phyloP scores from a whole-genome alignment of 2,113 vertebrate species.

The Ictalurus punctatus region DNA sequence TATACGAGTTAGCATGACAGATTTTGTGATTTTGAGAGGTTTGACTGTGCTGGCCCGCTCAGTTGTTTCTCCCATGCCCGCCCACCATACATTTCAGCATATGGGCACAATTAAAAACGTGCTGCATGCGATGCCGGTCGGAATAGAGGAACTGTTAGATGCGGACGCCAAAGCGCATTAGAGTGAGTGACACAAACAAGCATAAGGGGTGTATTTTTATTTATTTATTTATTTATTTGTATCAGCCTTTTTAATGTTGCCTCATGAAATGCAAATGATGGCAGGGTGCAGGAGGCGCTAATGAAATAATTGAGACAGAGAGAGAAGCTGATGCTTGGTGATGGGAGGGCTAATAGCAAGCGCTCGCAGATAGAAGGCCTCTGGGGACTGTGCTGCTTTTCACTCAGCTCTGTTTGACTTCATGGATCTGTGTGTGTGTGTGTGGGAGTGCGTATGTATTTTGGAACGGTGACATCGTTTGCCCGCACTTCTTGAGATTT shows the following conservation, averaged over 20 bases:
- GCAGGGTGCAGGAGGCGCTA: slow-evolving; percentile 34
- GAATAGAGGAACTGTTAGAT: slow-evolving; percentile 52
- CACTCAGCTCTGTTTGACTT: not conserved
- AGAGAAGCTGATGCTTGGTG: slow-evolving; percentile 49
- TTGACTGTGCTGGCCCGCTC: not conserved
- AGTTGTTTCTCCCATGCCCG: not conserved
- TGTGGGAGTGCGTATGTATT: not conserved
- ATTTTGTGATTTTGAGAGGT: not conserved
- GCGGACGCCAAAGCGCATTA: slow-evolving; percentile 59
- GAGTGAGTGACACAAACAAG: slow-evolving; percentile 58
- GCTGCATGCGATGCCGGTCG: slow-evolving; percentile 38
- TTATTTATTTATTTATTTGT: slow-evolving; percentile 3
- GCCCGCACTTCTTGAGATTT: not conserved
- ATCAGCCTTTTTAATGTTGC: slow-evolving; percentile 52
- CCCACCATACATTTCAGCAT: slow-evolving; percentile 7
- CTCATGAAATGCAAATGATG: slow-evolving; percentile 51
- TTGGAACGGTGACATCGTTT: not conserved
- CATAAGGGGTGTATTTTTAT: slow-evolving; percentile 25
- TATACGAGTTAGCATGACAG: not conserved
- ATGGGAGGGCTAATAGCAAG: slow-evolving; percentile 43
- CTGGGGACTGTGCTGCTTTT: slow-evolving; percentile 3
- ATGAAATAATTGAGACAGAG: slow-evolving; percentile 62
- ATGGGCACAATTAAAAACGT: slow-evolving; percentile 51
- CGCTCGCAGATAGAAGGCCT: slow-evolving; percentile 45
- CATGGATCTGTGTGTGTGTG: not conserved